These are phyloP conservation scores for Sandelia bainsii DNA, from an alignment of 2,797 vertebrate species.

Conservation along the genomic window DNA sequence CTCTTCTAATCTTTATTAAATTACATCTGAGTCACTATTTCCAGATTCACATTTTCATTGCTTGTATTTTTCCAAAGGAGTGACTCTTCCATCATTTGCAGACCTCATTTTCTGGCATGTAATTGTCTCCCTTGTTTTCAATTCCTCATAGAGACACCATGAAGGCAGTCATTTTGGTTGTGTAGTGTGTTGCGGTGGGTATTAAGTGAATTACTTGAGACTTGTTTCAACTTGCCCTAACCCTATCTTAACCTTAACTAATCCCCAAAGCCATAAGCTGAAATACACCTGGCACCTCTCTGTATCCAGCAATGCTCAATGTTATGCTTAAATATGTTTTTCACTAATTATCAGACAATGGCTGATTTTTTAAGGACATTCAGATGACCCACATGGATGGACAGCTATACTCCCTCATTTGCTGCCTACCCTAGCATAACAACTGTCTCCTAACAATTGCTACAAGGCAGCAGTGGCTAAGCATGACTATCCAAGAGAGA, in stretches of 20 bases:
- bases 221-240: constrained; percentile 18
- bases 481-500: constrained; percentile 13
- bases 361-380: constrained; percentile 2
- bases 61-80: background rate
- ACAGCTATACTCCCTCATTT: constrained; percentile 4
- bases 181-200: background rate
- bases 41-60: background rate
- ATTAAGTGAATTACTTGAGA: background rate
- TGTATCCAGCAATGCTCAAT: background rate
- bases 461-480: constrained; percentile 1
- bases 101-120: background rate
- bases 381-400: background rate
- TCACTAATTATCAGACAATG: background rate
- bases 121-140: background rate
- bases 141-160: background rate
- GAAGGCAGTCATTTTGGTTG: background rate
- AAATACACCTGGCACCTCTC: background rate
- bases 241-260: constrained; percentile 1
- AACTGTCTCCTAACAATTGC: constrained; percentile 12
- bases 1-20: background rate
- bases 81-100: background rate
- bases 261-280: constrained; percentile 4
- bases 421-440: background rate
- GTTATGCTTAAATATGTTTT: background rate
- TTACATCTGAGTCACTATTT: background rate